Percentiles rank a stretch among this genome's conserved stretches.
Evolutionary conservation across 1,140 invertebrate genomes (phyloP).

Genomic region (Micrasema longulum): DNA sequence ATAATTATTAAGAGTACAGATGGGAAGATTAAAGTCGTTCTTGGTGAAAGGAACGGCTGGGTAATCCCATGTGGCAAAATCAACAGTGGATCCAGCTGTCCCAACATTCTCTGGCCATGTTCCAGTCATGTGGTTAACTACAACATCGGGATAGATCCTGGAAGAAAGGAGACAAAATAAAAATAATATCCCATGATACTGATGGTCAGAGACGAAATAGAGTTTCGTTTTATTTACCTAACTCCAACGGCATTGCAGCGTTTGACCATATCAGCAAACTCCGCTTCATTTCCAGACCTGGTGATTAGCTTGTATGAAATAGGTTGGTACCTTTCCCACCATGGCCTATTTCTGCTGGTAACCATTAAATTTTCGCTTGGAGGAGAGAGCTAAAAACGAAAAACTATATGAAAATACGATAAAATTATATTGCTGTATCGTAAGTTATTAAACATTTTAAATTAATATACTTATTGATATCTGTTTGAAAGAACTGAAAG

Average conservation of each 20-base stretch:
- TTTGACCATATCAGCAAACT: conserved; percentile 80
- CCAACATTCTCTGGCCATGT: conserved; percentile 69
- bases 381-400: conserved; percentile 68
- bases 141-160: conserved; percentile 88
- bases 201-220: no score
- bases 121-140: conserved; percentile 93
- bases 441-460: no score
- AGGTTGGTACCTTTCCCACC: conserved; percentile 88
- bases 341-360: conserved; percentile 68
- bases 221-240: conserved; percentile 61
- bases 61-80: conserved; percentile 67
- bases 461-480: no score
- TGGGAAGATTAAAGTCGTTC: conserved; percentile 70
- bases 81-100: conserved; percentile 70
- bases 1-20: conserved; percentile 68
- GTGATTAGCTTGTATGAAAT: conserved; percentile 82
- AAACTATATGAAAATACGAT: no score
- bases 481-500: no score
- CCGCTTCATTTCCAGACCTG: conserved; percentile 77
- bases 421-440: no score
- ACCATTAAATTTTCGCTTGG: conserved; percentile 66
- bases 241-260: conserved; percentile 80
- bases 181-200: no score
- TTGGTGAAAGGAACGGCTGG: conserved; percentile 70
- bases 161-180: conserved; percentile 24